These are phyloP conservation scores for Melanerpes formicivorus DNA, from an alignment of 2,113 vertebrate genomes.

Conservation along the genomic window DNA sequence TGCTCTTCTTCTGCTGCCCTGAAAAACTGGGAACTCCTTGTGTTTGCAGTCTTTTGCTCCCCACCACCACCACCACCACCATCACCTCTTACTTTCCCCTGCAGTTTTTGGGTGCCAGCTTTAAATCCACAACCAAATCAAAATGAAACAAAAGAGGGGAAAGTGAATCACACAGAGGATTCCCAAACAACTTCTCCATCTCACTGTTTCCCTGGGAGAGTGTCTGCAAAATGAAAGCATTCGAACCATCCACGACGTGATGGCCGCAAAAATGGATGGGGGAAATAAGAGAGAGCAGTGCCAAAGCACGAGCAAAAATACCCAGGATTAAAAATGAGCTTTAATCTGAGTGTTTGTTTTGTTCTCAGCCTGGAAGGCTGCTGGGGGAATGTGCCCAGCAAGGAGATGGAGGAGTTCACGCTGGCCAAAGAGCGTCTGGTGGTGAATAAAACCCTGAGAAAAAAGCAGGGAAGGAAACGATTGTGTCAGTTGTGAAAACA, in stretches of 20 bases:
- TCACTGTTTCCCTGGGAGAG: neutral
- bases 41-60: neutral
- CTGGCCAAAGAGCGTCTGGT: fast-evolving
- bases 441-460: neutral
- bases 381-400: neutral
- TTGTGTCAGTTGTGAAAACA: neutral
- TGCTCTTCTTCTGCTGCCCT: neutral
- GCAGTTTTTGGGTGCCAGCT: neutral
- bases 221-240: neutral
- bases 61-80: too few species aligned
- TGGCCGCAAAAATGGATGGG: neutral
- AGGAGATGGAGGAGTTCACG: neutral
- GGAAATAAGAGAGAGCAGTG: neutral
- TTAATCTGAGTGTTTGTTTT: neutral
- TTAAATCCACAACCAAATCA: neutral
- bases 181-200: neutral
- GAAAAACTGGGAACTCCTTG: neutral
- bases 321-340: neutral
- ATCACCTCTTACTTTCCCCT: neutral
- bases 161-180: neutral
- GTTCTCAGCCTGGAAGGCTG: neutral
- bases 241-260: neutral
- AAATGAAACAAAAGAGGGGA: neutral
- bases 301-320: neutral
- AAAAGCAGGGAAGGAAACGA: neutral